Conservation (phyloP, 30 jellyfish, hydroid and myxozoan genomes). For the Aurelia sp. region DNA sequence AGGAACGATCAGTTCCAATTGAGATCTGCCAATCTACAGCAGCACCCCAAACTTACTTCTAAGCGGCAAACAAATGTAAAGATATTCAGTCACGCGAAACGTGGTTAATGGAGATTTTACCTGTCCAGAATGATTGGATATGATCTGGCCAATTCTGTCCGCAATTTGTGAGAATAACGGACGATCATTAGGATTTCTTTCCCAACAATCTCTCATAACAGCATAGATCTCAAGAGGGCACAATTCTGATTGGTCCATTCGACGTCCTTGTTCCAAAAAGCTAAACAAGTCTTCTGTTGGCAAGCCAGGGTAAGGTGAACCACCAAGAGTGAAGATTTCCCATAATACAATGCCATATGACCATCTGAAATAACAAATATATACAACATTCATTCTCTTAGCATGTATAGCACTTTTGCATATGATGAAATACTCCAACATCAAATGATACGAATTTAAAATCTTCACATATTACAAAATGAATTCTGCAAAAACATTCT, state of each 20-base stretch:
- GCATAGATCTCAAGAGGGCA: slow-evolving; percentile 93
- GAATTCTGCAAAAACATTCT: too few relatives aligned
- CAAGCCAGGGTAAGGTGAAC: slow-evolving; percentile 98
- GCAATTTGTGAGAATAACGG: slow-evolving; percentile 86
- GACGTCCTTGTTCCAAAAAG: slow-evolving; percentile 88
- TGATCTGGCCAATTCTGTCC: slow-evolving; percentile 62
- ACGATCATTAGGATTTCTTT: slow-evolving; percentile 85
- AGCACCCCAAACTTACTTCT: too few relatives aligned
- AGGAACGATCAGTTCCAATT: too few relatives aligned
- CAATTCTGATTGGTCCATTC: slow-evolving; percentile 94
- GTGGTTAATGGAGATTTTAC: slow-evolving; percentile 8
- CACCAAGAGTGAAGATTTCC: slow-evolving; percentile 98
- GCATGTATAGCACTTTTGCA: not conserved
- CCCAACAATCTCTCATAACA: slow-evolving; percentile 96
- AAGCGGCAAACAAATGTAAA: too few relatives aligned
- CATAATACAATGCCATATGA: slow-evolving; percentile 95
- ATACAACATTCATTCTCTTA: not conserved
- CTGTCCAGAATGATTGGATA: slow-evolving; percentile 61
- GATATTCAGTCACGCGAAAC: too few relatives aligned
- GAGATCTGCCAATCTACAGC: too few relatives aligned
- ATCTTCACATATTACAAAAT: too few relatives aligned
- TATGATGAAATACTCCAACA: too few relatives aligned
- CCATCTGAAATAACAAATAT: slow-evolving; percentile 77
- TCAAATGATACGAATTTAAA: too few relatives aligned
- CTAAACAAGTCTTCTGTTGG: slow-evolving; percentile 93